Base-by-base conservation (phyloP, 23 tunicate species). In the Clavelina lepadiformis region DNA sequence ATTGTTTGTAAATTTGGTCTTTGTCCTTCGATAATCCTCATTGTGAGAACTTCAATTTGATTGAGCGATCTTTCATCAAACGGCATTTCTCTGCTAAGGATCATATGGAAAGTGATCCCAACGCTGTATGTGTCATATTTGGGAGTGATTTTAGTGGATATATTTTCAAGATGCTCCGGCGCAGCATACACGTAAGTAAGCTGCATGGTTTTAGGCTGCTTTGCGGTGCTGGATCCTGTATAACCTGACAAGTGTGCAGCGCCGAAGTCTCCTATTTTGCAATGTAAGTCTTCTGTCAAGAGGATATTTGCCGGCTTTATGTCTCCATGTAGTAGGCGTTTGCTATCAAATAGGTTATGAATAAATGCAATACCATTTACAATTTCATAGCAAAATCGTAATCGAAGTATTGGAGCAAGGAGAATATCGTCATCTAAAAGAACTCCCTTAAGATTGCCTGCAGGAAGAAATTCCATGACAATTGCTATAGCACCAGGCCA, bases 211-310 rank as follows among this genome's bases (percentile, higher is more conserved):
- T n/a, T n/a, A n/a, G n/a, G n/a, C n/a, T n/a, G n/a, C n/a, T n/a
- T n/a, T n/a, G n/a, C n/a, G n/a, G 51, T 63, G n/a, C 11, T 37
- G 3, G 25, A 6, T 63, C 51, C 69, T 8, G 69, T 66, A 37
- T 28, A 46, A n/a, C 18, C 8, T 3, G 56, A 5, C 18, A 66
- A 28, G n/a, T 22, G 37, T 46, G 57, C 56, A 2, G 36, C 35
- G 7, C 72, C 72, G 22, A 66, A 66, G 29, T 66, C 72, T 5
- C 35, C 57, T 19, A 66, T 46, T 46, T 66, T 66, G 22, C 72
- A 66, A 27, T 46, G 56, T 37, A 66, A 28, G 19, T 66, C 35
- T 13, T 46, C 35, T 21, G 57, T 28, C 3, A 66, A 26, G 5
- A 66, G 25, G 57, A 66, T 66, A 46, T 66, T 66, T 6, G 28